Base-by-base conservation (phyloP, 2,797 vertebrate genomes). In the Anas flavirostris region DNA sequence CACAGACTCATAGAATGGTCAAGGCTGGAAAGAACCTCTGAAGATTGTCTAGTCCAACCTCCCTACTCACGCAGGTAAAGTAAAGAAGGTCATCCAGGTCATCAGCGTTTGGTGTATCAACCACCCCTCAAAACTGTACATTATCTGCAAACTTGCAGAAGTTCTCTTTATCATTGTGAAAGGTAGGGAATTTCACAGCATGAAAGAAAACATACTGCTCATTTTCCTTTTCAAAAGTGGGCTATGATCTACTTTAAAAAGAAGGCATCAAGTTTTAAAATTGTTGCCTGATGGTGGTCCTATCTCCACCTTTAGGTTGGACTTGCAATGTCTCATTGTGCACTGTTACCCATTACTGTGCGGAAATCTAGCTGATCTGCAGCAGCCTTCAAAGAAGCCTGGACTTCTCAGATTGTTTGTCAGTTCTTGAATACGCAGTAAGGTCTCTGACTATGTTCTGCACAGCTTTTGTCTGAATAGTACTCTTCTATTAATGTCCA, bases 271-370 rank as follows among this genome's bases (percentile, higher is more conserved):
- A 59, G 25, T 31, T 59, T 59, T 46, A 67, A 68, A 88, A 44
- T 21, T 3, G 5, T 5, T 31, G 7, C 23, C 50, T 44, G 50
- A 70, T 13, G 21, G 2, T 1, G 0, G 10, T 2, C 33, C 25
- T 67, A 25, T 35, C 12, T 84, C 26, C 41, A 62, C 26, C 69
- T n/a, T 73, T 1, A 0, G 50, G 33, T 41, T 43, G 37, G 31
- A 58, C 39, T 63, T 83, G 28, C 2, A 17, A 52, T 12, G 16
- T 33, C 46, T 69, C 60, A 48, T 35, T n/a, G 13, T 48, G 33
- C 8, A 35, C 23, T 10, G 12, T 16, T 55, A 31, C 15, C 44
- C 64, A 48, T 25, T 43, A 37, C 70, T 52, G 55, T 46, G 53
- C 12, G 35, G 53, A 74, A 74, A 72, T 56, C 26, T 33, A 41